Base-by-base conservation (phyloP, 2,888 invertebrate species). In the Dynastes grantii region DNA sequence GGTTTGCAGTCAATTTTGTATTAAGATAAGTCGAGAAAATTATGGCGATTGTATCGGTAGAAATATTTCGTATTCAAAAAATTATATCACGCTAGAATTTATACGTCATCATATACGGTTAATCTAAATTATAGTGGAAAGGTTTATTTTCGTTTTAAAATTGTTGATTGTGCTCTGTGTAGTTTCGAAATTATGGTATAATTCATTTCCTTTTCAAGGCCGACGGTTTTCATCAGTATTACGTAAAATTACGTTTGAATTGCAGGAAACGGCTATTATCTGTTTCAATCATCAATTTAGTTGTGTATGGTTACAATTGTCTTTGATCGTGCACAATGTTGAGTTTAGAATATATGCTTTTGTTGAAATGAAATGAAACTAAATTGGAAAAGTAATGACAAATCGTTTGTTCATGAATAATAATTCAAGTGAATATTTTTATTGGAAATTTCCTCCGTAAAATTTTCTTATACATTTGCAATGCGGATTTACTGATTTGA, bases 201-300 rank as follows among this genome's bases (percentile, higher is more conserved):
- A 49, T 40, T 68, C 68, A 51, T 68, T 68, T 68, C 68, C 51
- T 68, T 51, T 68, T 51, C 68, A 51, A 51, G 27, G 49, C 68
- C 29, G 11, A 9, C 53, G 51, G 51, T 68, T 68, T 53, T 51
- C 55, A 16, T 55, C 51, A 51, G 68, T 68, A 68, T 68, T 68
- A 68, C 68, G 68, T 68, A 68, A 68, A 68, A 68, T 63, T 63
- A 32, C 32, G 63, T 63, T 63, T 63, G 63, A 63, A 63, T 68
- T 53, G 51, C 68, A 68, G 68, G 68, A 68, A 51, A 51, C 29
- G 11, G 27, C 51, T 40, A 68, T 68, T 68, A 68, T 68, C 68
- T 68, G 51, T 49, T 68, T n/a, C 51, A 68, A 68, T 49, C 51
- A 53, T 53, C 68, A 68, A 68, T 68, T 68, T 68, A n/a, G 68